Evolutionary conservation across 1,140 invertebrate species (phyloP).

Genomic region (Ostrea edulis): DNA sequence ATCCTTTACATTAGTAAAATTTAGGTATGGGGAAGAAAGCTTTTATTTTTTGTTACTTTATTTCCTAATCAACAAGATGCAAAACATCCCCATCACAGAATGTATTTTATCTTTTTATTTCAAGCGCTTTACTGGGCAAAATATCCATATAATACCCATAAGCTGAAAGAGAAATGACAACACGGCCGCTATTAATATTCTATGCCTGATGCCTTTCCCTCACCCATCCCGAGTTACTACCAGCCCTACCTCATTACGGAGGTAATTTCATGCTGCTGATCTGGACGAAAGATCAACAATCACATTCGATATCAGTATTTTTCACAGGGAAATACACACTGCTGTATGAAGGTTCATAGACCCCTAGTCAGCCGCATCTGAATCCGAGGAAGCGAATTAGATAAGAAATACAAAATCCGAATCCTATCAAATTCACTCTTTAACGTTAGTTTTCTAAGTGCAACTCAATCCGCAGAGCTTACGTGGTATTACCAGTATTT

Average conservation of each 20-base stretch:
- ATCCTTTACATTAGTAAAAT: no score
- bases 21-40: no score
- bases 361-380: neutral
- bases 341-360: neutral
- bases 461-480: neutral
- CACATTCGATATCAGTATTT: slow-evolving; percentile 1
- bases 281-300: neutral
- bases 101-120: neutral
- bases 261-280: slow-evolving; percentile 25
- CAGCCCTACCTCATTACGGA: neutral
- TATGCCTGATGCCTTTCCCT: neutral
- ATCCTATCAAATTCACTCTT: neutral
- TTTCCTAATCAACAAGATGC: neutral
- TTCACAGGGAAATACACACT: neutral
- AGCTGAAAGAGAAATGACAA: neutral
- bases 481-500: neutral
- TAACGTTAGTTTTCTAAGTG: neutral
- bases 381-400: neutral
- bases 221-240: neutral
- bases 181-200: neutral
- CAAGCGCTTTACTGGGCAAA: neutral
- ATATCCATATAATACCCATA: neutral
- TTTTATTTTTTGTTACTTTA: no score
- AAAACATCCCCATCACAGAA: neutral
- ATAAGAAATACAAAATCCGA: neutral